phyloP scores from a whole-genome alignment of 1,140 invertebrate genomes.

The Diploscapter pachys region DNA sequence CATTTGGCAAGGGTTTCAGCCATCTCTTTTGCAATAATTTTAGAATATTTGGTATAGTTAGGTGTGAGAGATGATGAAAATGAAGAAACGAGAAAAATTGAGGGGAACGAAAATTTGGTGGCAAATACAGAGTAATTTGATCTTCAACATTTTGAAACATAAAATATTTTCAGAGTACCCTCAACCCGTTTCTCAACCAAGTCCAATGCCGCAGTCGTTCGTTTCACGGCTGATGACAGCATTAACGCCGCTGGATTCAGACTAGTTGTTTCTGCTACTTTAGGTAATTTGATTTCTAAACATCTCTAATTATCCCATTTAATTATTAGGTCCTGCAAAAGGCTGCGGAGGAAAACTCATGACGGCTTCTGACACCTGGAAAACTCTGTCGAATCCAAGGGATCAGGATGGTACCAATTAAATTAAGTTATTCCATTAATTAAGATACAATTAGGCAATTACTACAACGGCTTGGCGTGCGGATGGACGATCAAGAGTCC shows the following conservation, averaged over 20 bases:
- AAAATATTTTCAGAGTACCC: conserved; percentile 16
- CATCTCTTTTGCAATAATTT: background rate
- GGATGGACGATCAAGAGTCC: conserved; percentile 44
- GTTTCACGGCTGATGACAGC: conserved; percentile 47
- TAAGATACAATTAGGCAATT: conserved; percentile 13
- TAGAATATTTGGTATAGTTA: no score
- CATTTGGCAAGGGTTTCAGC: no score
- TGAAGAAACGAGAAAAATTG: no score
- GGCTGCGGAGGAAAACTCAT: conserved; percentile 51
- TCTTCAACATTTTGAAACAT: no score
- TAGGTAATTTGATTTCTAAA: conserved; percentile 27
- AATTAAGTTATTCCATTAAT: no score
- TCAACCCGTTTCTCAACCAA: conserved; percentile 6
- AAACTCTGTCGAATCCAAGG: conserved; percentile 41
- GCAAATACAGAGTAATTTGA: no score
- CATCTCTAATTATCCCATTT: conserved; percentile 5
- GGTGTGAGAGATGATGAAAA: no score
- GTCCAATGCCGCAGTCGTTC: conserved; percentile 40
- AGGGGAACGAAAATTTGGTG: no score
- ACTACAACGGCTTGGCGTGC: conserved; percentile 45
- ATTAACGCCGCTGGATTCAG: conserved; percentile 43
- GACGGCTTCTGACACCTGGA: conserved; percentile 42
- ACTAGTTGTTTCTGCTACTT: conserved; percentile 46
- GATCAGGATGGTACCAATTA: conserved; percentile 17
- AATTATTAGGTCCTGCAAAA: conserved; percentile 38